Evolutionary conservation across 1,140 invertebrate genomes (phyloP).

Genomic region (Ephestia elutella): DNA sequence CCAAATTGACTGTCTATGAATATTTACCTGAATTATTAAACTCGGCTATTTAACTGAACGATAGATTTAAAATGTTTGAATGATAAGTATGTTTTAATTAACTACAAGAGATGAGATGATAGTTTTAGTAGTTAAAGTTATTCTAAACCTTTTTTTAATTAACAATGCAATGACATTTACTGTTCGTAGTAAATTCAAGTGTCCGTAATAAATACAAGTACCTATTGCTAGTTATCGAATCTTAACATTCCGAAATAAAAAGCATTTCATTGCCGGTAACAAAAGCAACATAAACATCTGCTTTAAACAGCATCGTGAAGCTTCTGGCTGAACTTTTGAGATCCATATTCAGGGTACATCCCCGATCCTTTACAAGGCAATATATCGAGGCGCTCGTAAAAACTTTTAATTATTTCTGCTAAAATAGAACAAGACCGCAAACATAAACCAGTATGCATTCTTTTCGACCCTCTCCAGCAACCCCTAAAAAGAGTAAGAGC

Average conservation of each 20-base stretch:
- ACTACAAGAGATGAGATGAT: too few species aligned
- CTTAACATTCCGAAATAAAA: not conserved
- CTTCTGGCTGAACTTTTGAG: slow-evolving; percentile 23
- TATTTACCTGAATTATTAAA: slow-evolving; percentile 42
- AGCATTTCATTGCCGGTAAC: not conserved
- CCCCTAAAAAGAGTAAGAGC: slow-evolving; percentile 53
- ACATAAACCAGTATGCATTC: slow-evolving; percentile 64
- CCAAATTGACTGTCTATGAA: slow-evolving; percentile 37
- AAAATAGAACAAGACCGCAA: slow-evolving; percentile 54
- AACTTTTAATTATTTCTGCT: slow-evolving; percentile 70
- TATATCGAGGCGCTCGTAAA: slow-evolving; percentile 51
- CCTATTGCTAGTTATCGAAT: not conserved
- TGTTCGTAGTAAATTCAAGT: not conserved
- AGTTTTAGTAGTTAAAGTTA: too few species aligned
- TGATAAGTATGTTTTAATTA: too few species aligned
- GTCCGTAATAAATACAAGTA: too few species aligned
- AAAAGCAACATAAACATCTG: not conserved
- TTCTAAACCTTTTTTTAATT: too few species aligned
- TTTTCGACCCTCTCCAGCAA: slow-evolving; percentile 37
- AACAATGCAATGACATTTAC: not conserved
- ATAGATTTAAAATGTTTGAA: too few species aligned
- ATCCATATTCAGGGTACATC: slow-evolving; percentile 24
- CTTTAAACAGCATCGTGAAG: slow-evolving; percentile 7
- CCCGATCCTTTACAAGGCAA: slow-evolving; percentile 41
- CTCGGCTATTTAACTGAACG: too few species aligned